Conservation (phyloP, 35 echinoderm and acorn worm genomes). For the Ptychodera flava region DNA sequence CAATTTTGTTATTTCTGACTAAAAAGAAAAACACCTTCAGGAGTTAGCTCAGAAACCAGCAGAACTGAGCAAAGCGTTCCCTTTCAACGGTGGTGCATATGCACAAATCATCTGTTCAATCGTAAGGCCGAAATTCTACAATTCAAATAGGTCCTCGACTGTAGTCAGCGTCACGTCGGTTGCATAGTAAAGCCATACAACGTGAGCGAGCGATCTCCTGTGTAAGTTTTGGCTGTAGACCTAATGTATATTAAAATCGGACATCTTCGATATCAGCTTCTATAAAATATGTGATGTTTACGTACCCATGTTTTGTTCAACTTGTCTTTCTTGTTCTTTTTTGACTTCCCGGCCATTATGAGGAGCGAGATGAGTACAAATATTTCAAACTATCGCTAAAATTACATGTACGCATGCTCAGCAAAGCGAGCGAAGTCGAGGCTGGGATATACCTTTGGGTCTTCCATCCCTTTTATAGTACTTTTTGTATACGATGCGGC, state of each 20-base stretch:
- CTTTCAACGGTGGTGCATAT: no score
- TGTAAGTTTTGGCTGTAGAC: not conserved
- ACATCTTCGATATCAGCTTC: not conserved
- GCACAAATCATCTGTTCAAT: no score
- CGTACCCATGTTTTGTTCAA: not conserved
- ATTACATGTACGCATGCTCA: not conserved
- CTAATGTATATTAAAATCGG: not conserved
- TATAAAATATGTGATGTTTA: not conserved
- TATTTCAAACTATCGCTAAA: not conserved
- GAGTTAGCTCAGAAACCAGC: no score
- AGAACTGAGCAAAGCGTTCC: no score
- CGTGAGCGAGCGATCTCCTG: not conserved
- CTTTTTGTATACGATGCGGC: no score
- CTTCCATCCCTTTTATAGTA: no score
- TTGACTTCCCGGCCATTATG: not conserved
- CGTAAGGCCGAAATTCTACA: no score
- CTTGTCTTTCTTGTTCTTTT: not conserved
- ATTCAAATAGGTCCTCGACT: no score
- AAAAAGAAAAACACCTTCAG: no score
- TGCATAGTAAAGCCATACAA: not conserved
- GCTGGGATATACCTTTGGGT: not conserved
- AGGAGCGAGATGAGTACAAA: not conserved
- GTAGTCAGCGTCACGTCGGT: not conserved
- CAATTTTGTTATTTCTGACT: no score
- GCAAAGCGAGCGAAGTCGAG: not conserved